phyloP scores from a whole-genome alignment of 2,113 vertebrate genomes.

The Herpetotheres cachinnans region DNA sequence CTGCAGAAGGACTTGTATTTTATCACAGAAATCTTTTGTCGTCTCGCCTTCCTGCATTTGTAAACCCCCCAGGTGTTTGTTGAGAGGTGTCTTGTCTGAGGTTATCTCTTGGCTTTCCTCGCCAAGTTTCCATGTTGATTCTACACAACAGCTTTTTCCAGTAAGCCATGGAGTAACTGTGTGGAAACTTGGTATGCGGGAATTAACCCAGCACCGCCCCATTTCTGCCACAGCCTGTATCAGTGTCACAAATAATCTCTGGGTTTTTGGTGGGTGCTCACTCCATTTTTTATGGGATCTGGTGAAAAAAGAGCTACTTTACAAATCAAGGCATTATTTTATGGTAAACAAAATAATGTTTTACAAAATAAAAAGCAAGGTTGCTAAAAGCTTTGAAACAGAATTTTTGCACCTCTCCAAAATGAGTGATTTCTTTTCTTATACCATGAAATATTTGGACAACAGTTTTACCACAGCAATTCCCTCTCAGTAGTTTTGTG shows the following conservation, averaged over 20 bases:
- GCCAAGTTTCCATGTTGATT: background rate
- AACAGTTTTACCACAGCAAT: background rate
- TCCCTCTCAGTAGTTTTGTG: background rate
- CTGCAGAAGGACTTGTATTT: background rate
- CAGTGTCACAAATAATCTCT: background rate
- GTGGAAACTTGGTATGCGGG: background rate
- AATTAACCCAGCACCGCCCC: background rate
- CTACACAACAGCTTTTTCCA: background rate
- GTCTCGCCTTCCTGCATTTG: background rate
- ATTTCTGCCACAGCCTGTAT: background rate
- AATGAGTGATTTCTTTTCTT: background rate
- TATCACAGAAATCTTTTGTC: background rate
- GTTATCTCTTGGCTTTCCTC: background rate
- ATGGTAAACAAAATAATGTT: background rate
- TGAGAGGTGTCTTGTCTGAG: background rate
- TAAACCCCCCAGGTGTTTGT: background rate
- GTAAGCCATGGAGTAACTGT: background rate
- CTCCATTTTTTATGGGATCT: background rate
- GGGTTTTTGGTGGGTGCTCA: background rate
- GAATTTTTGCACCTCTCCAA: background rate
- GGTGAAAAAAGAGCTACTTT: background rate
- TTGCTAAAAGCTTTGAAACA: background rate
- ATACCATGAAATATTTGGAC: background rate
- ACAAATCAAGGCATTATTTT: background rate
- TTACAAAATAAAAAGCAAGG: background rate